Conservation (phyloP, 2,113 vertebrate species). For the Sisor rabdophorus region DNA sequence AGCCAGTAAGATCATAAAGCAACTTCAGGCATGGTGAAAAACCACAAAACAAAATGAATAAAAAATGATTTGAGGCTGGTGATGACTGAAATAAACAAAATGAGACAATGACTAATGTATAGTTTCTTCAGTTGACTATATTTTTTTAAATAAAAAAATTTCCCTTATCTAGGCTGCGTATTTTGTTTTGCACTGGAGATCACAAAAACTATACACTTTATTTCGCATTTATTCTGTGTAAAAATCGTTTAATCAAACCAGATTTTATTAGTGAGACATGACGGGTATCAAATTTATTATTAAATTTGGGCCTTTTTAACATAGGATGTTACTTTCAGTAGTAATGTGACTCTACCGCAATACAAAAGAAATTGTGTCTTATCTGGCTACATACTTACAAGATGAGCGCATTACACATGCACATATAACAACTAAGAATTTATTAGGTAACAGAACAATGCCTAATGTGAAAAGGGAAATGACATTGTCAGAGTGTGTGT, state of each 20-base stretch:
- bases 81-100: neutral
- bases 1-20: conserved; percentile 60
- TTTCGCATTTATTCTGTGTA: no score
- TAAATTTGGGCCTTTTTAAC: neutral
- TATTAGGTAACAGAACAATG: conserved; percentile 51
- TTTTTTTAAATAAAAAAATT: neutral
- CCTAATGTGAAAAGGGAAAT: conserved; percentile 43
- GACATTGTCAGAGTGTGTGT: conserved; percentile 10
- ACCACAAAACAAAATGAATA: conserved; percentile 69
- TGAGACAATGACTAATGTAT: neutral
- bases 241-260: neutral
- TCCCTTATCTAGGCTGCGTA: neutral
- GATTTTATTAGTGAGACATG: neutral
- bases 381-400: neutral
- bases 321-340: no score
- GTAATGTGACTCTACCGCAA: neutral
- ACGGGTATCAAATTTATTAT: neutral
- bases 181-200: conserved; percentile 1
- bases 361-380: neutral
- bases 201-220: neutral
- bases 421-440: neutral
- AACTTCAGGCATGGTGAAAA: conserved; percentile 58
- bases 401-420: conserved; percentile 7
- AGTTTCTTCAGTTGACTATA: neutral
- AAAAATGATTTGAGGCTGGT: neutral